Base-by-base conservation (phyloP, 1,140 invertebrate species). In the Oncopeltus fasciatus region DNA sequence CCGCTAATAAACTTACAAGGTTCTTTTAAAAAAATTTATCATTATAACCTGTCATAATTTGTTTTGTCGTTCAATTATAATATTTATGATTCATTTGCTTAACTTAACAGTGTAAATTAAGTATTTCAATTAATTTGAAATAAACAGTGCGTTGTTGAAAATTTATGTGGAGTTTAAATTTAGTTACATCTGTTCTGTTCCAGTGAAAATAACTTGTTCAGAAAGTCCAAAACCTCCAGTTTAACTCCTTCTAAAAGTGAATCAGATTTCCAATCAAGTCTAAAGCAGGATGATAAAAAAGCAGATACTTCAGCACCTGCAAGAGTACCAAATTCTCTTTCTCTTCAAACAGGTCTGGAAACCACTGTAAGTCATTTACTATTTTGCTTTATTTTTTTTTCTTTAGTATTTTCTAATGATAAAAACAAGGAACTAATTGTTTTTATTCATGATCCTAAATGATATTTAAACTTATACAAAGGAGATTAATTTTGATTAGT, bases 1-100 rank as follows among this genome's bases (percentile, higher is more conserved):
- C 81, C 59, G 81, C 81, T 65, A 78, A 78, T 72, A 65, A 62
- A 53, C 28, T 46, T 14, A 2, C 28, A 20, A 59, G 62, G 62
- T 63, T 57, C 8, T 16, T 26, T 31, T 29, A 5, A n/a, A n/a
- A n/a, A 61, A 51, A 62, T 53, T 53, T 53, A 18, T 53, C 26
- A 53, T 53, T 28, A 38, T 57, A 57, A 57, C 56, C 56, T 57
- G 28, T 33, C 27, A 26, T 31, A 24, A 53, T 53, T n/a, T 46
- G 21, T 20, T 46, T n/a, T 20, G n/a, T n/a, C n/a, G n/a, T n/a
- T n/a, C n/a, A n/a, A n/a, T n/a, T n/a, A n/a, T n/a, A n/a, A n/a
- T n/a, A n/a, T n/a, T n/a, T n/a, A n/a, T n/a, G n/a, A n/a, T n/a
- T n/a, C n/a, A n/a, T n/a, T n/a, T n/a, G n/a, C n/a, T n/a, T n/a